Conservation (phyloP, 1,140 invertebrate species). For the Ctenoplectra terminalis region DNA sequence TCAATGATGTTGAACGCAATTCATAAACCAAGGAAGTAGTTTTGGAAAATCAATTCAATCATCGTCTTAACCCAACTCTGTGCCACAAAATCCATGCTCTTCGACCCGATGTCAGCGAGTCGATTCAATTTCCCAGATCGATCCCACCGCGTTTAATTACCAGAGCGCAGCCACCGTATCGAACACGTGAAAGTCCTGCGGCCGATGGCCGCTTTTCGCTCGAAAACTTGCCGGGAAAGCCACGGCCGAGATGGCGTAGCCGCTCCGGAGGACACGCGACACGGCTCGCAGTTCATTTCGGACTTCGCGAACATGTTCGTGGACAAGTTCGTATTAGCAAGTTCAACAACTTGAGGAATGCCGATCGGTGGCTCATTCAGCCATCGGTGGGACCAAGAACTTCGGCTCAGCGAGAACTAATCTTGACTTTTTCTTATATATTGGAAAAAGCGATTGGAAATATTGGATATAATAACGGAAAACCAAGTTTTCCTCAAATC, state of each 20-base stretch:
- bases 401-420: not conserved
- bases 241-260: conserved; percentile 41
- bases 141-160: conserved; percentile 40
- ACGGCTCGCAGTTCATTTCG: conserved; percentile 58
- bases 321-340: conserved; percentile 78
- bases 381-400: not conserved
- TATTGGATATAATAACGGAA: not conserved
- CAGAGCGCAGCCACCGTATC: conserved; percentile 6
- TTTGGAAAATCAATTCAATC: not conserved
- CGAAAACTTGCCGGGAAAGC: conserved; percentile 42
- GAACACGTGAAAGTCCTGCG: conserved; percentile 9
- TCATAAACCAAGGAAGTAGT: not conserved
- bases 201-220: conserved; percentile 12
- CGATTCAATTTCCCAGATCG: conserved; percentile 12
- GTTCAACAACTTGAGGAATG: conserved; percentile 75
- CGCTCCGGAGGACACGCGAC: conserved; percentile 35
- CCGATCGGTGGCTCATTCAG: conserved; percentile 58
- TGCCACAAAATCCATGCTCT: not conserved
- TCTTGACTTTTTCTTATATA: not conserved
- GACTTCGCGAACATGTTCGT: conserved; percentile 70
- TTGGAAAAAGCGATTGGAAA: not conserved
- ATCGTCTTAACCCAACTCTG: not conserved
- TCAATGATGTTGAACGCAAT: not conserved
- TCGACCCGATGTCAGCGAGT: not conserved
- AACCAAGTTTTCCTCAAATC: no score